Percentiles rank a stretch among this genome's conserved stretches.
Evolutionary conservation across 2,888 invertebrate species (phyloP).

Genomic region (Lordiphosa andalusiaca): DNA sequence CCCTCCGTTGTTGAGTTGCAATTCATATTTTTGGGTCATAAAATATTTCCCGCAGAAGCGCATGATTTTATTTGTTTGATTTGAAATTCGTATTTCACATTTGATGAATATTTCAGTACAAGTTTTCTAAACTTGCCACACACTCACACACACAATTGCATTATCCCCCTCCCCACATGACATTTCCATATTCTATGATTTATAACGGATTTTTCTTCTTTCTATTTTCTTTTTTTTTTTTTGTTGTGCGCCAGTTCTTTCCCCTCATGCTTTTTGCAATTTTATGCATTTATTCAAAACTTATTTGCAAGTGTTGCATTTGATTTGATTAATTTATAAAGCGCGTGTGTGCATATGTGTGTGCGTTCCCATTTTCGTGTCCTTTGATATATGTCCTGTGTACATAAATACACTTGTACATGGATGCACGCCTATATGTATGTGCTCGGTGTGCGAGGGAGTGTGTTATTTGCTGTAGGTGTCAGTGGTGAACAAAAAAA

Average conservation of each 20-base stretch:
- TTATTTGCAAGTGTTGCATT: conserved; percentile 52
- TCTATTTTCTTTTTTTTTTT: conserved; percentile 17
- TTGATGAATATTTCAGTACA: conserved; percentile 60
- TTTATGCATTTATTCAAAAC: conserved; percentile 43
- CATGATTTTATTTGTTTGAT: conserved; percentile 58
- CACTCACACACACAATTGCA: conserved; percentile 12
- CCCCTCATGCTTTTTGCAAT: conserved; percentile 25
- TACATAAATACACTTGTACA: conserved; percentile 7
- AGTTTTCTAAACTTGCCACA: conserved; percentile 33
- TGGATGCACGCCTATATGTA: conserved; percentile 10
- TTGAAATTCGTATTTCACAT: conserved; percentile 45
- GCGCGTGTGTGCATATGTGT: conserved; percentile 19
- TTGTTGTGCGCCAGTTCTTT: conserved; percentile 18
- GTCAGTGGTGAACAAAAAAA: conserved; percentile 42
- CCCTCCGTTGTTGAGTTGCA: conserved; percentile 51
- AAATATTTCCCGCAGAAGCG: conserved; percentile 36
- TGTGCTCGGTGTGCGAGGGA: conserved; percentile 20
- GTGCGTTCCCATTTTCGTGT: neutral
- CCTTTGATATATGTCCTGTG: conserved; percentile 12
- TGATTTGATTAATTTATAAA: conserved; percentile 64
- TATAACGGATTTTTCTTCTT: conserved; percentile 35
- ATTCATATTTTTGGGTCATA: conserved; percentile 42
- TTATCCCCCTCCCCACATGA: conserved; percentile 2
- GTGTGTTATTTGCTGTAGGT: conserved; percentile 62
- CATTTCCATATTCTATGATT: conserved; percentile 50